Evolutionary conservation across 2,797 vertebrate species (phyloP), one percentile per base, ranked within the genome.

Genomic region (Intellagama lesueurii): DNA sequence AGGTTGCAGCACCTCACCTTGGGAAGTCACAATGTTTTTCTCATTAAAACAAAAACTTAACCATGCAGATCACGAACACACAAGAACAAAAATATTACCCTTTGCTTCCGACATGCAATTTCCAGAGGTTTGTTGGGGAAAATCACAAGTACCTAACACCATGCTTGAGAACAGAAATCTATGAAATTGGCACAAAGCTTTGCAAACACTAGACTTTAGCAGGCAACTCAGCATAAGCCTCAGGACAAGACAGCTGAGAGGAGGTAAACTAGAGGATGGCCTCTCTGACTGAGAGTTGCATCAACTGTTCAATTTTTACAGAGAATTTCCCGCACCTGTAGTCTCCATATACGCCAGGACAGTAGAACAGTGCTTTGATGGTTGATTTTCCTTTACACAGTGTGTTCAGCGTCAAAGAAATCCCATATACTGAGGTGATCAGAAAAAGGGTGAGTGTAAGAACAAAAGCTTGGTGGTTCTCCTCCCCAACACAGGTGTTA

Each of bases 401-500:
- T 40, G 97, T 98, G 87, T 95, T 96, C 95, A 99, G 96, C 88
- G 98, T 98, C 97, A 99, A 90, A 4, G 89, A 96, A 96, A 99
- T 98, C 90, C 99, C 99, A 0, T 98, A 99, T 87, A 98, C 86
- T 0, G 99, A 98, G 56, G 99, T 99, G 91, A 98, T 94, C 96
- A 98, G 97, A 97, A 99, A 99, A 96, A 98, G 88, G 93, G 97
- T 87, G 69, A 99, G 98, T 0, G 97, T 98, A 91, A 99, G 97
- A 94, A 99, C 97, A 96, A 99, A 99, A 90, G 97, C 98, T 93
- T 96, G 96, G 95, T 99, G 99, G 95, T 99, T 99, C 94, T 97
- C 96, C 95, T 98, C 98, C 87, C 99, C 99, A 92, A 99, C 99
- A 80, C 99, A 99, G 97, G 97, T 98, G 97, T 99, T 99, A 95